These are phyloP conservation scores for Autographa gamma DNA, from an alignment of 2,888 invertebrate genomes.

Conservation along the genomic window DNA sequence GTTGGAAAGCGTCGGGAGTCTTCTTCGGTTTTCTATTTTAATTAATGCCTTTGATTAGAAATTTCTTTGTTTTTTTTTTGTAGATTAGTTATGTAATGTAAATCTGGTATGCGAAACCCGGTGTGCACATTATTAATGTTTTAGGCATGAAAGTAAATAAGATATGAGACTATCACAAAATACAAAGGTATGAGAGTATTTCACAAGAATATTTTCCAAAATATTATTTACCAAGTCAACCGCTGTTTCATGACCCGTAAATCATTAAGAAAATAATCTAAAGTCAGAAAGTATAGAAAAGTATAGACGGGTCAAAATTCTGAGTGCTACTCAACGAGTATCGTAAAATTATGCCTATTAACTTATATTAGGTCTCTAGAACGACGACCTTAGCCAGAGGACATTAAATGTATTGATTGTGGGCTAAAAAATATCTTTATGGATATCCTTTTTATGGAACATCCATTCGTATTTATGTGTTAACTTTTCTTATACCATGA, in stretches of 20 bases:
- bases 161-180: no score
- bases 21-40: no score
- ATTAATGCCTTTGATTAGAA: no score
- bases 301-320: conserved; percentile 5
- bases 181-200: neutral
- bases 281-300: conserved; percentile 22
- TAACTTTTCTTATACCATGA: neutral
- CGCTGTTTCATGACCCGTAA: conserved; percentile 3
- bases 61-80: no score
- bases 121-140: no score
- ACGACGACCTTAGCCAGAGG: conserved; percentile 12
- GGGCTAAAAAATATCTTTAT: neutral
- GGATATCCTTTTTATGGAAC: neutral
- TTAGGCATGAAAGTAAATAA: no score
- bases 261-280: conserved; percentile 22
- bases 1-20: no score
- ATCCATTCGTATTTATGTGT: neutral
- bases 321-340: conserved; percentile 28
- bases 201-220: neutral
- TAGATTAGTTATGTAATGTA: no score
- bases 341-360: conserved; percentile 31
- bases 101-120: no score
- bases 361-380: conserved; percentile 20
- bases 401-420: conserved; percentile 14
- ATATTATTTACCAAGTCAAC: neutral